Evolutionary conservation across 2,113 vertebrate genomes (phyloP), one percentile per base, ranked within the genome.

Genomic region (Phocoena sinus): DNA sequence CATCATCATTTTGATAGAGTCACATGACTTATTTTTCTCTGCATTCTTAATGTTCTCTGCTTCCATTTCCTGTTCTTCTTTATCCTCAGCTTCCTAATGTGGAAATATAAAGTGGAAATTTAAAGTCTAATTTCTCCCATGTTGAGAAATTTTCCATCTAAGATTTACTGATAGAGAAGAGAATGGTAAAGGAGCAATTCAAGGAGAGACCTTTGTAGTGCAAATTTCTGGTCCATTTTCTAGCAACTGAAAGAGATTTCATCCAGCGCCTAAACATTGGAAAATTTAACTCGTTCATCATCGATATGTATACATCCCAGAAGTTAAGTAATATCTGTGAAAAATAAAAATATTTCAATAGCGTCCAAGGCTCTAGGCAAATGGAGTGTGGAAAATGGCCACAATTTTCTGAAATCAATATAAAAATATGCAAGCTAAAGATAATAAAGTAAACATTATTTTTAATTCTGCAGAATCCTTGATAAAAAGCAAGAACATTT

Each of bases 301-400:
- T 90, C 56, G 71, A n/a, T 70, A 8, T 8, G 3, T 60, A 63
- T 68, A 12, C 50, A 50, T 88, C 38, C 21, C 44, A 91, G 31
- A 81, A 77, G 33, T 76, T 83, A 74, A 91, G 88, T 44, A 85
- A 71, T n/a, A 91, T 8, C 2, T 80, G 33, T 41, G 89, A 85
- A 63, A 94, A 76, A 74, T 82, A 70, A 92, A 89, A 86, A 50
- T 38, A 50, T 41, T 96, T 94, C 36, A 58, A 6, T 94, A 38
- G 17, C 67, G 94, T 96, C 91, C 62, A 84, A 97, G 82, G 18
- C 50, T 79, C n/a, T 85, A 74, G 60, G 53, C 65, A 97, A 90
- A 81, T 88, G 89, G 62, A 74, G 70, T 97, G 63, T 81, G 58
- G 7, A 96, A 94, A 83, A 67, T 96, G 65, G 26, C 84, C 79